Evolutionary conservation across 2,113 vertebrate genomes (phyloP).

Genomic region (Colius striatus): DNA sequence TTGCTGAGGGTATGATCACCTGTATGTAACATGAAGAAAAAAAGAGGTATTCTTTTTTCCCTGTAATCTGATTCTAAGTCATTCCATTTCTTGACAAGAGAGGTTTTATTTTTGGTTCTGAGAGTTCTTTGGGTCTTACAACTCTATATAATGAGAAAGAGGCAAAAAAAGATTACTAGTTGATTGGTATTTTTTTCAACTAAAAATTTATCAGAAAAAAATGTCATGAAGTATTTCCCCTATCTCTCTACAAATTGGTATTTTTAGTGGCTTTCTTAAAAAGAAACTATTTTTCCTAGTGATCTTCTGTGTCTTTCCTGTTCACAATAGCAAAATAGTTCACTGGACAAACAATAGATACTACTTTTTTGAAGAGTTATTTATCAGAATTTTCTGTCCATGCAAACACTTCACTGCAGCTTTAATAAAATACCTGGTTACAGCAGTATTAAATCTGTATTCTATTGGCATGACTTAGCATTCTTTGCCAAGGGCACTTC

Average conservation of each 20-base stretch:
- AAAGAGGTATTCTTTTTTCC: neutral
- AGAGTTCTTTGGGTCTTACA: neutral
- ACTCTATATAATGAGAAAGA: neutral
- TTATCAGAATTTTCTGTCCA: neutral
- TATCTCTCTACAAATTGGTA: neutral
- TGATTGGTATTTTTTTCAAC: neutral
- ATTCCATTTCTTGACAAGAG: neutral
- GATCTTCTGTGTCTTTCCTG: neutral
- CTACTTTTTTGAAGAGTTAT: neutral
- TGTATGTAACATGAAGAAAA: neutral
- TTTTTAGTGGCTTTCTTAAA: neutral
- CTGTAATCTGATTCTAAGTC: neutral
- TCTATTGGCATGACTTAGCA: constrained; percentile 31
- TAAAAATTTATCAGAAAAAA: neutral
- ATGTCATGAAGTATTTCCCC: neutral
- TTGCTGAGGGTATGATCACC: no score
- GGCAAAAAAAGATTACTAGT: neutral
- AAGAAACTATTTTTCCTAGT: neutral
- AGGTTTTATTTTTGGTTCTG: neutral
- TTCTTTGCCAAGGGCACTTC: constrained; percentile 59
- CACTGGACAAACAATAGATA: neutral
- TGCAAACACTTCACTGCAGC: neutral
- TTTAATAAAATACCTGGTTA: constrained; percentile 34
- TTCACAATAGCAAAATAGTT: neutral
- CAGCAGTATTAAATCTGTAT: constrained; percentile 35